Evolutionary conservation across 30 jellyfish, hydroid and myxozoan species (phyloP), one percentile per base, ranked within the genome.

Genomic region (Aurelia coerulea): DNA sequence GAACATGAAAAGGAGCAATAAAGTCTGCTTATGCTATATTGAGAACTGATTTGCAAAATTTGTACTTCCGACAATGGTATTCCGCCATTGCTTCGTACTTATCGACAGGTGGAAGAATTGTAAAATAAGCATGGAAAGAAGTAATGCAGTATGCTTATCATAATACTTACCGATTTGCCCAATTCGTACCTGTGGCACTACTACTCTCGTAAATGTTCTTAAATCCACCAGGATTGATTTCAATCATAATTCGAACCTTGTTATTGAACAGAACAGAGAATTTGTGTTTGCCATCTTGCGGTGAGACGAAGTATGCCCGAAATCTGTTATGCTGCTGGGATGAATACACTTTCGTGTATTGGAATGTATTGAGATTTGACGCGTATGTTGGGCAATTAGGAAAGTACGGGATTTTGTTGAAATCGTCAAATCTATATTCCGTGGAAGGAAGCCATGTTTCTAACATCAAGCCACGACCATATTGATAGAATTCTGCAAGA

Each of bases 401-500:
- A 60, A 29, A 77, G 54, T 77, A 18, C 10, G 87, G 78, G 37
- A 77, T 77, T n/a, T 63, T 62, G 7, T 35, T 59, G 77, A 77
- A 77, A 12, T 62, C 62, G 35, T 60, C 74, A 17, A 77, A 50
- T 4, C 52, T 19, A 39, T 19, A 77, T 16, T 62, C 17, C 1
- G 15, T 58, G 6, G 87, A 77, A 39, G 77, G 11, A 15, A 37
- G 14, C 87, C 87, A 77, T 8, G 75, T 59, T 77, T 77, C 74
- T 35, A 77, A 13, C 17, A 52, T 23, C 18, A 77, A 59, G 5
- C 87, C 87, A 13, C 67, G 78, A 11, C 76, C 49, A 16, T 50
- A 53, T 77, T 77, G 76, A 62, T 77, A 77, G 46, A 77, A 77
- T n/a, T 41, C 87, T 77, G 35, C n/a, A 77, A 77, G 56, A 46